These are phyloP conservation scores for Ischnus inquisitorius DNA, from an alignment of 2,888 invertebrate genomes.

Conservation along the genomic window DNA sequence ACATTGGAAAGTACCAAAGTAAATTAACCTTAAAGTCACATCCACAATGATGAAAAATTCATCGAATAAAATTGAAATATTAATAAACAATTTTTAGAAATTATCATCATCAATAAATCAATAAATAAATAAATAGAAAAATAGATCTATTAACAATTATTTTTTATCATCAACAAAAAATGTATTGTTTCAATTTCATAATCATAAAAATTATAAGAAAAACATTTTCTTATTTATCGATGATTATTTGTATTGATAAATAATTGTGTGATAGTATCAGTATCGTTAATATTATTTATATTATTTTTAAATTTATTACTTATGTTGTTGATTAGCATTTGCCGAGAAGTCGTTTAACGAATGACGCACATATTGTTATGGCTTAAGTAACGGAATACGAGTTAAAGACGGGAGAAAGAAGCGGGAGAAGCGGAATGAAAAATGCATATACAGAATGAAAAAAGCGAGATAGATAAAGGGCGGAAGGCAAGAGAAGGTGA, in stretches of 20 bases:
- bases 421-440: slow-evolving; percentile 12
- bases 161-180: too few species aligned
- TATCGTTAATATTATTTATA: too few species aligned
- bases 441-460: slow-evolving; percentile 46
- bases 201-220: too few species aligned
- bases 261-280: too few species aligned
- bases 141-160: too few species aligned
- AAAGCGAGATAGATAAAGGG: slow-evolving; percentile 45
- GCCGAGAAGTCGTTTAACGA: neutral
- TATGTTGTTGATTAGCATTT: neutral
- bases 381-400: too few species aligned
- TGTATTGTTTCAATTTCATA: too few species aligned
- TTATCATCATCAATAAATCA: too few species aligned
- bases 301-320: neutral
- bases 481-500: slow-evolving; percentile 59
- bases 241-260: neutral
- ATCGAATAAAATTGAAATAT: neutral
- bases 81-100: too few species aligned
- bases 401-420: slow-evolving; percentile 20
- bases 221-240: too few species aligned
- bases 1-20: slow-evolving; percentile 30
- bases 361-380: slow-evolving; percentile 3
- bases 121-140: too few species aligned
- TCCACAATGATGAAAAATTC: slow-evolving; percentile 15
- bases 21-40: slow-evolving; percentile 20